These are phyloP conservation scores for Leptothorax acervorum DNA, from an alignment of 2,888 invertebrate genomes.

Conservation along the genomic window DNA sequence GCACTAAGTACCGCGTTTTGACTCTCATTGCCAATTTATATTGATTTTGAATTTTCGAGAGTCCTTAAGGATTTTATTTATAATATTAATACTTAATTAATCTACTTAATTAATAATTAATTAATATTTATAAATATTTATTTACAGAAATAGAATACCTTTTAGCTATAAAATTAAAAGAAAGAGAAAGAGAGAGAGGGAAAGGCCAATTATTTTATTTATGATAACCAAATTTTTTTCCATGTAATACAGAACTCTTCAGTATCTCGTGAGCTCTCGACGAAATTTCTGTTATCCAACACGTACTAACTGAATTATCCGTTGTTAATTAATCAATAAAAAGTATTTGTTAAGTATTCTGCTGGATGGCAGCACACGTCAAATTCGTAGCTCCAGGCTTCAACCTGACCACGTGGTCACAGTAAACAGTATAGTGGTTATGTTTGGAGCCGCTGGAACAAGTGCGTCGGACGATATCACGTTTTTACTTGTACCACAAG, in stretches of 20 bases:
- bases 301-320: background rate
- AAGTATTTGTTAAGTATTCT: background rate
- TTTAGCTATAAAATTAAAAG: background rate
- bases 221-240: background rate
- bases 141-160: background rate
- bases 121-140: too few relatives aligned
- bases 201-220: background rate
- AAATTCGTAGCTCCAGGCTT: background rate
- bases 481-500: background rate
- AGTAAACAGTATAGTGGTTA: background rate
- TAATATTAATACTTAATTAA: too few relatives aligned
- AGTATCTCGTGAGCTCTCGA: background rate
- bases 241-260: background rate
- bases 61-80: too few relatives aligned
- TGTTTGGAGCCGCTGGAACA: background rate
- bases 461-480: background rate
- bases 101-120: too few relatives aligned
- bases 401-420: background rate
- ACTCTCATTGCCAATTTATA: too few relatives aligned
- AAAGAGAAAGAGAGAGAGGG: background rate
- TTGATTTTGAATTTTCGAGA: too few relatives aligned
- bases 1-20: too few relatives aligned
- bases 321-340: background rate
- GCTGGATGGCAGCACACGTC: background rate
- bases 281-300: background rate